phyloP scores from a whole-genome alignment of 2,888 invertebrate species.

The Melinaea marsaeus region DNA sequence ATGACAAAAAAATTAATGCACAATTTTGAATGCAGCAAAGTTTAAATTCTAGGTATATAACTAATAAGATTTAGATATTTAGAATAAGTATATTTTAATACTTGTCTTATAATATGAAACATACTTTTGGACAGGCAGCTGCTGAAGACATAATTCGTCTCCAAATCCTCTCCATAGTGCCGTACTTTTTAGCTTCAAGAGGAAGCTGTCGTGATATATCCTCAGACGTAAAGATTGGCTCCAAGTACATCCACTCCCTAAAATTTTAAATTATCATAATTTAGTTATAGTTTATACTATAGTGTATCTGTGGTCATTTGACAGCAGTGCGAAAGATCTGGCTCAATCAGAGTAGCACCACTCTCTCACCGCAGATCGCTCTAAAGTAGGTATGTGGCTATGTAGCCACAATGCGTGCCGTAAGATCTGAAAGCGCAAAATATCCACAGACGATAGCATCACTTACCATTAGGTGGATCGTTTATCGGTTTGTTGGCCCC shows the following conservation, averaged over 20 bases:
- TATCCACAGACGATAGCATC: no score
- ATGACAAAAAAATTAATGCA: background rate
- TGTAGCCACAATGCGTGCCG: no score
- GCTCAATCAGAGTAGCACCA: no score
- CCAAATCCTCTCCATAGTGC: constrained; percentile 88
- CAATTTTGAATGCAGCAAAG: constrained; percentile 19
- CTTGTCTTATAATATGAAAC: background rate
- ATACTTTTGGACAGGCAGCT: constrained; percentile 81
- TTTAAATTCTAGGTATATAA: background rate
- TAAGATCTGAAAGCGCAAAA: no score
- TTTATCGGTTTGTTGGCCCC: no score
- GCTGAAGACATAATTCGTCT: constrained; percentile 85
- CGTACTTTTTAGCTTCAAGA: constrained; percentile 86
- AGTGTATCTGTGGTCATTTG: no score
- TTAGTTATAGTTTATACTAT: no score
- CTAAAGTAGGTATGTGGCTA: no score
- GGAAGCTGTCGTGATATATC: constrained; percentile 89
- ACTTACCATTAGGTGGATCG: no score
- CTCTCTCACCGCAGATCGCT: no score
- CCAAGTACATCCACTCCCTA: constrained; percentile 89
- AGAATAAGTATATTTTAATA: background rate
- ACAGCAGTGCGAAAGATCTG: no score
- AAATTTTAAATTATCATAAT: constrained; percentile 8
- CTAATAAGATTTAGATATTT: background rate
- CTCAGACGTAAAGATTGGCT: constrained; percentile 89